Evolutionary conservation across 2,888 invertebrate species (phyloP).

Genomic region (Leptinotarsa tumamoca): DNA sequence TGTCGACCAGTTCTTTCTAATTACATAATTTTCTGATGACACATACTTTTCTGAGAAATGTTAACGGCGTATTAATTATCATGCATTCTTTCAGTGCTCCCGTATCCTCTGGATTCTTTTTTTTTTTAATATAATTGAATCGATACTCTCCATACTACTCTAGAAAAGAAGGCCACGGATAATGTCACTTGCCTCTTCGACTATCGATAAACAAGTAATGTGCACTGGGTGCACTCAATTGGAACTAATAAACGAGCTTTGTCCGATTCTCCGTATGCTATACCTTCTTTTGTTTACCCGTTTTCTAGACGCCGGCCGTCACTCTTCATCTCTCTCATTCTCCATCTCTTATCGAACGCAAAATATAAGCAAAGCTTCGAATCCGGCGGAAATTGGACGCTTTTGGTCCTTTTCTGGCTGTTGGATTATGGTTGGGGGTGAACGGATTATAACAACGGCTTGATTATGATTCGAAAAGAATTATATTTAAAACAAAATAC

Average conservation of each 20-base stretch:
- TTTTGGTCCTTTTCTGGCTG: conserved; percentile 1
- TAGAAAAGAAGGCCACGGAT: neutral
- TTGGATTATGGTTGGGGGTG: neutral
- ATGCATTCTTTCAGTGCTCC: neutral
- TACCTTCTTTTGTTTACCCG: conserved; percentile 27
- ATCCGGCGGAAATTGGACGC: conserved; percentile 19
- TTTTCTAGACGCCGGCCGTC: conserved; percentile 23
- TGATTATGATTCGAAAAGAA: neutral
- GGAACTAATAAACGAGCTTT: conserved; percentile 35
- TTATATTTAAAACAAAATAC: no score
- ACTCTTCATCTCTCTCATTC: neutral
- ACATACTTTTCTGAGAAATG: no score
- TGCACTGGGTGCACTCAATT: conserved; percentile 28
- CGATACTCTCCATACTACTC: neutral
- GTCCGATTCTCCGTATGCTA: conserved; percentile 17
- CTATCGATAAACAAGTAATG: conserved; percentile 32
- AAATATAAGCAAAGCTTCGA: conserved; percentile 19
- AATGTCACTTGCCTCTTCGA: conserved; percentile 22
- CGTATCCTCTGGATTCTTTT: neutral
- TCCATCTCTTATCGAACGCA: neutral
- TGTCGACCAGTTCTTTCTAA: no score
- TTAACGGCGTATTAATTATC: neutral
- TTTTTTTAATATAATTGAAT: neutral
- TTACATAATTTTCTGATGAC: no score
- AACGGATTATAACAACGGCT: neutral